Evolutionary conservation across 1,140 invertebrate species (phyloP), one percentile per base, ranked within the genome.

Genomic region (Drosophila burlai): DNA sequence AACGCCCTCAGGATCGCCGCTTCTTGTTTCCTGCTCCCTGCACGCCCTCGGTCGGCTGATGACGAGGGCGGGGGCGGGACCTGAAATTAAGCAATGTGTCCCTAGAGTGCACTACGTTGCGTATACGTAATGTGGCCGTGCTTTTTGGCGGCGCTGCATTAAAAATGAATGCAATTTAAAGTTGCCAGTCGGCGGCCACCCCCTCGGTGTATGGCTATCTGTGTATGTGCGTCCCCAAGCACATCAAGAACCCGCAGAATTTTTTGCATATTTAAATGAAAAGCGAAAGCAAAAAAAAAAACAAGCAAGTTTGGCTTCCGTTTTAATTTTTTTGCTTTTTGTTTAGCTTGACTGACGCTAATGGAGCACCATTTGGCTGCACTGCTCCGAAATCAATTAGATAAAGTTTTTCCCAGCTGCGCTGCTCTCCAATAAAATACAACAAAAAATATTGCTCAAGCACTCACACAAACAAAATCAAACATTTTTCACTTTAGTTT

Each of bases 141-240:
- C 84, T 84, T 67, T 79, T 81, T 81, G 85, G 78, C 63, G 49
- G 50, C 54, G 75, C 54, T 90, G 85, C 86, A 90, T 90, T 90
- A 90, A 90, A 90, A 82, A 90, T 90, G 85, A 90, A 90, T 90
- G 85, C 85, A 90, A 90, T 90, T 90, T 90, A 90, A 90, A 85
- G 86, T 85, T 80, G 73, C 61, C 60, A 34, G 58, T 42, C 52
- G 18, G 2, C 34, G 3, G n/a, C 49, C 21, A 31, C 5, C 67
- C 49, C 64, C 67, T 21, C 34, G 24, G 43, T 16, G 26, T 43
- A 31, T 24, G 58, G 65, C 65, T 60, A 61, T 71, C 42, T 61
- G 50, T 36, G 31, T 59, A 40, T 62, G 24, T 42, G 43, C 55
- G 47, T 62, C 57, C 52, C 50, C 50, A 45, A 57, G 60, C 62